Evolutionary conservation across 2,797 vertebrate species (phyloP), one percentile per base, ranked within the genome.

Genomic region (Microtus agrestis): DNA sequence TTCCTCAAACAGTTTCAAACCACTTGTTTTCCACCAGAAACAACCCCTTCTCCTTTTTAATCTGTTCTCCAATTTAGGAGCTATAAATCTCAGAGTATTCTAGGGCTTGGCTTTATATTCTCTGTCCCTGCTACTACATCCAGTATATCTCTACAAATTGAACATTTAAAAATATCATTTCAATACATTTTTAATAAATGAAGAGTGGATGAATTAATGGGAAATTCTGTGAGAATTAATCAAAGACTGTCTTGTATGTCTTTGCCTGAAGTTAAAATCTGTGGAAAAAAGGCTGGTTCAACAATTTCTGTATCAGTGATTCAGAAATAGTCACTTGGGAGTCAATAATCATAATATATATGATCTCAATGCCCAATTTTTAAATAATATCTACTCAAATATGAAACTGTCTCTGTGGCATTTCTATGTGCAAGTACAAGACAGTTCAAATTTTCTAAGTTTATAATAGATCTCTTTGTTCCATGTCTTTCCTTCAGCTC

Each of bases 131-230:
- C 14, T 77, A n/a, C 71, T 54, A 25, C 31, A 77, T 9, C 46
- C 34, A 80, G 10, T 43, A 71, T 89, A 27, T 88, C 40, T 80
- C 69, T 76, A 51, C 11, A 56, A 89, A 63, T 21, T 19, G 7
- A 14, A 79, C 77, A 91, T 84, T 82, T 82, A 87, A 94, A 95
- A 97, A 91, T 91, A 94, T 3, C 27, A 34, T 79, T 95, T 95
- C 51, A 69, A 87, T 79, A 46, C 46, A 89, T 91, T 79, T 91
- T 89, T 93, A 51, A 95, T 89, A 67, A 85, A 54, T 65, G 46
- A 76, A 77, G 46, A 81, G 23, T 86, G 4, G 48, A 84, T 25
- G 71, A 87, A 87, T 85, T 95, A 88, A 63, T 97, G 51, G 12
- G 25, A 93, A 43, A 90, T 73, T 56, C 54, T 85, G 25, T 48